These are phyloP conservation scores for Trachops cirrhosus DNA, from an alignment of 2,797 vertebrate genomes.

Conservation along the genomic window DNA sequence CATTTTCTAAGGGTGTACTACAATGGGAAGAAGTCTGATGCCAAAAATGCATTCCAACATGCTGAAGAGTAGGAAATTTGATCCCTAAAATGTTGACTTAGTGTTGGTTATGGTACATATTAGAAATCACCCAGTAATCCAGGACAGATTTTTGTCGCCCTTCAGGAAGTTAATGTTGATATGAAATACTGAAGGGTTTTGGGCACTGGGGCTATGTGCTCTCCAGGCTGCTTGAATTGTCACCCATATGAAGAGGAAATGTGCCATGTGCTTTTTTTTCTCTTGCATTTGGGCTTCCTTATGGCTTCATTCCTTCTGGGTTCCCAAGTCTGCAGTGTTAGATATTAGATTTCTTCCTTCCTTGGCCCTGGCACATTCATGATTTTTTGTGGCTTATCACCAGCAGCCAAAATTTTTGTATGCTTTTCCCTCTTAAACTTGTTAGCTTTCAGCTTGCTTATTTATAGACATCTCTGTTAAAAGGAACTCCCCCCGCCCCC, in stretches of 20 bases:
- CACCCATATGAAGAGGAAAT: constrained; percentile 67
- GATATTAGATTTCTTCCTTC: constrained; percentile 80
- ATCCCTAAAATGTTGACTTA: constrained; percentile 71
- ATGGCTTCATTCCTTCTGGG: constrained; percentile 79
- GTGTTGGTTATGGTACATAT: constrained; percentile 72
- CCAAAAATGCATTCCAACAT: constrained; percentile 69
- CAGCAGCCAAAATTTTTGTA: constrained; percentile 71
- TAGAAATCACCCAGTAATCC: constrained; percentile 75
- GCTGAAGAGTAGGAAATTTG: constrained; percentile 62
- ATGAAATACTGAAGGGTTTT: constrained; percentile 51
- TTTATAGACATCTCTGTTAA: constrained; percentile 66
- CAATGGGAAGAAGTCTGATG: constrained; percentile 48
- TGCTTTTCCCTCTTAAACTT: constrained; percentile 64
- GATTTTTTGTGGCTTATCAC: constrained; percentile 70
- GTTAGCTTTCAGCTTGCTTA: constrained; percentile 75
- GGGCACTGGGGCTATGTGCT: not conserved
- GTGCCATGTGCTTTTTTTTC: constrained; percentile 33
- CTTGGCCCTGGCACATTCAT: constrained; percentile 71
- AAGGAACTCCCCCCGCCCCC: not conserved
- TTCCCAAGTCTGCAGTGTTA: constrained; percentile 76
- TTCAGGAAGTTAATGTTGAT: constrained; percentile 61
- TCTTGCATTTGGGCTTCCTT: constrained; percentile 65
- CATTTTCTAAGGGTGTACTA: constrained; percentile 48
- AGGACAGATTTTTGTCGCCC: constrained; percentile 69
- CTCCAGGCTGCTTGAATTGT: constrained; percentile 58